Base-by-base conservation (phyloP, 2,888 invertebrate genomes). In the Philaethria dido region DNA sequence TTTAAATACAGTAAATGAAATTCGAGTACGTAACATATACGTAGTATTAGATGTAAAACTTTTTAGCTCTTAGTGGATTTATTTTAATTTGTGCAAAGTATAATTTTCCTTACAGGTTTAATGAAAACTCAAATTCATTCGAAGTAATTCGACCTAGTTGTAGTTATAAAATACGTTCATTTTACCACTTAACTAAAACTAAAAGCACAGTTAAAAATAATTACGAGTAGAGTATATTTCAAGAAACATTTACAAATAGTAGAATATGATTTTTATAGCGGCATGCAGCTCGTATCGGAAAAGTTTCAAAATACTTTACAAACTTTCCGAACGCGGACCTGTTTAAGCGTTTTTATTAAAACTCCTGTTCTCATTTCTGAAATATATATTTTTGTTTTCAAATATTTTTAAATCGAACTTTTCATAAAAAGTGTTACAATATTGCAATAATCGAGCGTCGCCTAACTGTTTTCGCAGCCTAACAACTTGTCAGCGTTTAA, bases 401-500 rank as follows among this genome's bases (percentile, higher is more conserved):
- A 54, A 36, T 52, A 47, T 52, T 18, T 54, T 54, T n/a, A 22
- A 52, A n/a, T 59, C 16, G 1, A 18, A 18, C 9, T 54, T 54
- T 13, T 11, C 25, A 13, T 25, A 22, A 16, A 55, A 48, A 39
- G 33, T 57, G 29, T 57, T 20, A 62, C 48, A 62, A 33, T 61
- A 36, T 67, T 64, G 54, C 29, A 36, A 57, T 68, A 57, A 64
- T 62, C 67, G 55, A 55, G 42, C 36, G 50, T 63, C 57, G 44
- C 64, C 59, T 69, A 72, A 70, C 66, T 69, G 71, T 73, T 73
- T 70, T 64, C 66, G 65, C 67, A 67, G 60, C 59, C 73, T 74
- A 73, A 70, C 72, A 72, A 72, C 66, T 72, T 73, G 75, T 73
- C 75, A 74, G 72, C 72, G 71, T 75, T 75, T 73, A 73, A 76